These are phyloP conservation scores for Drosophila bocki DNA, from an alignment of 1,140 invertebrate species.

Conservation along the genomic window DNA sequence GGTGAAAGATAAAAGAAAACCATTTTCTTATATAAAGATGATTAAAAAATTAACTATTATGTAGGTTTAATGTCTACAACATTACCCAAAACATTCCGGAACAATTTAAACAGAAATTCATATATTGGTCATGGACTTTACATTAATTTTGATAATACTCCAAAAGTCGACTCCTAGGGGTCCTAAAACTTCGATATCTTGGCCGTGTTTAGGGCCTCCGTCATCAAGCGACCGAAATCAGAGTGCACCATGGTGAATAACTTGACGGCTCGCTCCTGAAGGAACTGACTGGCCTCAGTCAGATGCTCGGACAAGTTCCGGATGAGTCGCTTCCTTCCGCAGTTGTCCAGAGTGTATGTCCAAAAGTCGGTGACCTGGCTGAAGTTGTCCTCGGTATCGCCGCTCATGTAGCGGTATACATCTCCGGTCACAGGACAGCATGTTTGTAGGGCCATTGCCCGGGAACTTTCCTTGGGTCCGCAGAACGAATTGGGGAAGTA, in stretches of 20 bases:
- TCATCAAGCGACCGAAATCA: constrained; percentile 89
- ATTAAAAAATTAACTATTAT: too few species aligned
- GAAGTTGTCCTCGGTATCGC: constrained; percentile 95
- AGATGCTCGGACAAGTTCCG: constrained; percentile 93
- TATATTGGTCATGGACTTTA: background rate
- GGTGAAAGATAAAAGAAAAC: background rate
- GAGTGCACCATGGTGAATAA: constrained; percentile 90
- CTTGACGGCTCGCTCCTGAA: constrained; percentile 92
- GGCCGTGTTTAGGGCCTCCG: constrained; percentile 87
- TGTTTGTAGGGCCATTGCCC: constrained; percentile 58
- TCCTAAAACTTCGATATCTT: constrained; percentile 86
- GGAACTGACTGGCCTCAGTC: constrained; percentile 91
- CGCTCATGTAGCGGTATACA: constrained; percentile 90
- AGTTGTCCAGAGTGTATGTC: constrained; percentile 90
- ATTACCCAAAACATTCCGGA: background rate
- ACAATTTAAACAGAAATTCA: background rate
- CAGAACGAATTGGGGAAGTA: constrained; percentile 96
- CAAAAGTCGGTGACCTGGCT: constrained; percentile 93
- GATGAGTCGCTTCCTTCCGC: constrained; percentile 89
- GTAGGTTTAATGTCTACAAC: background rate
- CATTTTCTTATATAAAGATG: too few species aligned
- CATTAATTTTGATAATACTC: background rate
- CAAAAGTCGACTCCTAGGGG: too few species aligned
- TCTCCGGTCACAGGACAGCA: constrained; percentile 86
- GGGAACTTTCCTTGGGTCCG: constrained; percentile 87